A percentile compares a stretch with the other conserved stretches of the same genome.
Conservation (phyloP, 2,113 vertebrate genomes). For the Odontophorus gujanensis region DNA sequence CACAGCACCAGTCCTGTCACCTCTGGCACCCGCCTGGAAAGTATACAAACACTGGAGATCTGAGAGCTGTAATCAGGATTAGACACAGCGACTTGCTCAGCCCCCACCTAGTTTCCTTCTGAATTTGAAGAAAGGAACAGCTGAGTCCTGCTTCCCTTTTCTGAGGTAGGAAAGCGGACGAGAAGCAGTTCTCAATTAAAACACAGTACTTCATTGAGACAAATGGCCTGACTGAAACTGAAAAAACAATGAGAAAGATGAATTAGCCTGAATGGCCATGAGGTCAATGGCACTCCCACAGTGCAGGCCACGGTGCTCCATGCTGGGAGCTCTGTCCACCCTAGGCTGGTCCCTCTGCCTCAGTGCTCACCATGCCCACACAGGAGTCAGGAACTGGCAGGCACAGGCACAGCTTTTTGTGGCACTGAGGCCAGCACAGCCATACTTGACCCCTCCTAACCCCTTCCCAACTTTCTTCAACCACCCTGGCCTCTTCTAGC, state of each 20-base stretch:
- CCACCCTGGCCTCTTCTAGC: fast-evolving
- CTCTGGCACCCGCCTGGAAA: background rate
- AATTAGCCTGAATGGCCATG: background rate
- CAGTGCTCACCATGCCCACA: background rate
- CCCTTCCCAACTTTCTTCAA: background rate
- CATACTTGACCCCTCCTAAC: fast-evolving
- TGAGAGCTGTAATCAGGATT: background rate
- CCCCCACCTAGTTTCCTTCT: background rate
- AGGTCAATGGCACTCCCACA: background rate
- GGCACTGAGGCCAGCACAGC: background rate
- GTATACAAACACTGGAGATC: background rate
- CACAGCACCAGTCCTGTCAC: background rate
- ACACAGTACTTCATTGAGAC: conserved; percentile 29
- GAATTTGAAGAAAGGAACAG: background rate
- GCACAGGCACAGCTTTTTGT: background rate
- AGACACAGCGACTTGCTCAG: background rate
- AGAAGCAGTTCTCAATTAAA: conserved; percentile 31
- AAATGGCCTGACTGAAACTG: background rate
- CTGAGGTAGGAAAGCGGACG: conserved; percentile 32
- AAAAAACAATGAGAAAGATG: background rate
- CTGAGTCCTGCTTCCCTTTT: conserved; percentile 29
- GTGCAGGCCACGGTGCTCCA: background rate
- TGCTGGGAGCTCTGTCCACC: fast-evolving
- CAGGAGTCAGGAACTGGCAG: background rate
- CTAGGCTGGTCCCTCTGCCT: fast-evolving